Conservation (phyloP, 2,113 vertebrate genomes). For the Lepus timidus region DNA sequence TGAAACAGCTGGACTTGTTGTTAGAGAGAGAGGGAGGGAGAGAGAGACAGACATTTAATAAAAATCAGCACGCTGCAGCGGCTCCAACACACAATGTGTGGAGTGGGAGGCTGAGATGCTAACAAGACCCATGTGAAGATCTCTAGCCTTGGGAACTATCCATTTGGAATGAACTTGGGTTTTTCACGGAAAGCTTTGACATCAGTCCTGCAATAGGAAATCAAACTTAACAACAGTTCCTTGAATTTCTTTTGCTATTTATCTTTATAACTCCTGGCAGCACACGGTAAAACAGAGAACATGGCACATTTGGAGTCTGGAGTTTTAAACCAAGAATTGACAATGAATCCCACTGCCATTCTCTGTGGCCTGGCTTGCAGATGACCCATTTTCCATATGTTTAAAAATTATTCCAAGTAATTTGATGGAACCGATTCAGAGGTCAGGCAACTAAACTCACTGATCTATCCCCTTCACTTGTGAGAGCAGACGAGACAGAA, state of each 20-base stretch:
- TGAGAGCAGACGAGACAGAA: neutral
- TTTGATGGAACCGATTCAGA: neutral
- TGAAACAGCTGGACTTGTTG: slow-evolving; percentile 52
- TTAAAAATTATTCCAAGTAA: slow-evolving; percentile 3
- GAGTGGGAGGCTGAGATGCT: neutral
- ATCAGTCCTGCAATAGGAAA: neutral
- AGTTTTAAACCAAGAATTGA: neutral
- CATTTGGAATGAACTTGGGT: neutral
- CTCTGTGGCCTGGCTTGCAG: neutral
- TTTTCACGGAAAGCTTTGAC: slow-evolving; percentile 44
- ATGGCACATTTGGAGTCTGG: neutral
- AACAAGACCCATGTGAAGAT: slow-evolving; percentile 33
- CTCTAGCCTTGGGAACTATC: neutral
- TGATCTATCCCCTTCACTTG: neutral
- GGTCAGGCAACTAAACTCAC: neutral
- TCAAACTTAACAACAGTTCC: slow-evolving; percentile 9
- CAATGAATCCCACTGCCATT: neutral
- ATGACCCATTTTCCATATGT: neutral
- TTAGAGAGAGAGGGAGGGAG: neutral
- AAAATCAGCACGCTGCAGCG: slow-evolving; percentile 47
- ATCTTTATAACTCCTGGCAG: neutral
- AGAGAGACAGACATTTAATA: neutral
- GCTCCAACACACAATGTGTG: slow-evolving; percentile 16
- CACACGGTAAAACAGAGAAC: neutral
- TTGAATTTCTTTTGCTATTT: slow-evolving; percentile 43